A percentile compares a stretch with the other conserved stretches of the same genome.
phyloP scores from a whole-genome alignment of 2,797 vertebrate genomes.

The Argya squamiceps region DNA sequence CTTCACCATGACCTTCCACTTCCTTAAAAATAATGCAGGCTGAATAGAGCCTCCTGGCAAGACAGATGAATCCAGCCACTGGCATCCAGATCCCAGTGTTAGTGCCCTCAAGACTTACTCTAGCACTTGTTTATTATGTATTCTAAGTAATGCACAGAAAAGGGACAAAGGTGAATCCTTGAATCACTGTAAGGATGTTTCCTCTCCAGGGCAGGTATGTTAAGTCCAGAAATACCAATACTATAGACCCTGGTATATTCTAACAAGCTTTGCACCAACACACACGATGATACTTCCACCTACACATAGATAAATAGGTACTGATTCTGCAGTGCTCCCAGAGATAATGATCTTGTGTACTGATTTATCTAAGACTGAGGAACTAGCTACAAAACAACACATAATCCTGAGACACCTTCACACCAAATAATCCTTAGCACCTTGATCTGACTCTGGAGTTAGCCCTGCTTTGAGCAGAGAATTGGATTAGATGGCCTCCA shows the following conservation, averaged over 20 bases:
- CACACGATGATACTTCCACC: not conserved
- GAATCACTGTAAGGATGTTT: not conserved
- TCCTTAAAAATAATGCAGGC: not conserved
- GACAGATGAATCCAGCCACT: not conserved
- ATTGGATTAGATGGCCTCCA: not conserved
- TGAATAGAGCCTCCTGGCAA: not conserved
- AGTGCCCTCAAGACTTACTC: not conserved
- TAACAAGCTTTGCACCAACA: not conserved
- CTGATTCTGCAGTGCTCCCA: not conserved
- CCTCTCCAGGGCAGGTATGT: not conserved
- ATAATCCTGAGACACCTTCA: not conserved
- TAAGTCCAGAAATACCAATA: not conserved
- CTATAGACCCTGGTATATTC: not conserved
- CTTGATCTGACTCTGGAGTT: not conserved
- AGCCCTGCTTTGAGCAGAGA: not conserved
- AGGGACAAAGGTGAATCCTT: not conserved
- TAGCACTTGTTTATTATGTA: not conserved
- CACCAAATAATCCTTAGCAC: not conserved
- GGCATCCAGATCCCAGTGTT: not conserved
- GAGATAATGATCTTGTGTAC: not conserved
- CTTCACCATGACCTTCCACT: not conserved
- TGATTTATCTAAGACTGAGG: not conserved
- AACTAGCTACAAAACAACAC: not conserved
- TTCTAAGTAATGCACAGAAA: not conserved
- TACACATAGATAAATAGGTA: not conserved